A percentile compares a stretch with the other conserved stretches of the same genome.
Conservation (phyloP, 2,797 vertebrate genomes). For the Enteromius argenteus region DNA sequence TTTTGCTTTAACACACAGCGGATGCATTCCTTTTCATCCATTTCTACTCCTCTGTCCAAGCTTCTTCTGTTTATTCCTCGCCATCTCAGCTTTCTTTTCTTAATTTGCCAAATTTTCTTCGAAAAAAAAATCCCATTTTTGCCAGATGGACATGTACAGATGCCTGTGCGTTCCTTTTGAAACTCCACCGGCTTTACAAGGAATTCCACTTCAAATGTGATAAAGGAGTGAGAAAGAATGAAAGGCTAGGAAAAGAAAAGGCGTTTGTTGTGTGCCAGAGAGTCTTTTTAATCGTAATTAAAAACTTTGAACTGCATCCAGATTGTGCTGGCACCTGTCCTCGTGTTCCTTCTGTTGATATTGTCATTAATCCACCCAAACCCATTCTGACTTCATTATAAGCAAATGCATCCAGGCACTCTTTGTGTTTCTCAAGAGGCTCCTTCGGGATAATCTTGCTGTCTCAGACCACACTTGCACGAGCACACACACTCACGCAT, state of each 20-base stretch:
- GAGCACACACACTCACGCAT: background rate
- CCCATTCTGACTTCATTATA: conserved; percentile 85
- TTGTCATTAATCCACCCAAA: conserved; percentile 85
- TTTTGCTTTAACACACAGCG: conserved; percentile 9
- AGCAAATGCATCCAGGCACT: conserved; percentile 79
- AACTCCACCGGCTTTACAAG: conserved; percentile 29
- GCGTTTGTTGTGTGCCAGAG: conserved; percentile 65
- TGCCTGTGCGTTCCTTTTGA: conserved; percentile 20
- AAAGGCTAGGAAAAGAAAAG: conserved; percentile 46
- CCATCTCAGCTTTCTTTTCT: conserved; percentile 21
- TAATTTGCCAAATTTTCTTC: conserved; percentile 44
- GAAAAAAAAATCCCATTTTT: conserved; percentile 1
- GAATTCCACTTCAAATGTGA: conserved; percentile 40
- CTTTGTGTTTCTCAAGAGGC: conserved; percentile 64
- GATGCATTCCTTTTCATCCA: conserved; percentile 31
- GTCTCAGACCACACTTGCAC: conserved; percentile 19
- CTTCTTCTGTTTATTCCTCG: conserved; percentile 34
- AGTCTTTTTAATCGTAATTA: conserved; percentile 80
- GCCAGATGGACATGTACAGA: conserved; percentile 49
- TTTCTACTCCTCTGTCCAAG: conserved; percentile 40
- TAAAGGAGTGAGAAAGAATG: conserved; percentile 21
- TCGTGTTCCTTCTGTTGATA: conserved; percentile 79
- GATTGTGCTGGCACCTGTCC: conserved; percentile 74
- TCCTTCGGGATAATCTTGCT: conserved; percentile 30
- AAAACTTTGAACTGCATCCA: conserved; percentile 80